Evolutionary conservation across 2,797 vertebrate genomes (phyloP), one percentile per base, ranked within the genome.

Genomic region (Pangasius krempfi): DNA sequence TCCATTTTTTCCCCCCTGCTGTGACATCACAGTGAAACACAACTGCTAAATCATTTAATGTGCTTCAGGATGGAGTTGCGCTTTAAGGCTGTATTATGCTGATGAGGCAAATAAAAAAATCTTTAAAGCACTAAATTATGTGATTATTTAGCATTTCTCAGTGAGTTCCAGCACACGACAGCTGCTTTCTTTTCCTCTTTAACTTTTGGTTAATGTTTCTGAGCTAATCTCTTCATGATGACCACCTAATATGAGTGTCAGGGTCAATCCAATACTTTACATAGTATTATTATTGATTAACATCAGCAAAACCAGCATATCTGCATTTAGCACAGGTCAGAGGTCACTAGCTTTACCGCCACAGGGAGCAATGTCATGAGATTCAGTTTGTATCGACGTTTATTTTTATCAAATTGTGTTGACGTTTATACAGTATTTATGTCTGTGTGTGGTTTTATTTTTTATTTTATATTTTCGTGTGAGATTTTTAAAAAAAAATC

Each of bases 311-410:
- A 50, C 18, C n/a, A 20, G 54, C 20, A 70, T 37, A 27, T 72
- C 13, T 86, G 14, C 6, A 1, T 52, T 87, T 37, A 27, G 52
- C 9, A 54, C 54, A 82, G 75, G 16, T 64, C 44, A 66, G 27
- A 62, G 88, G 70, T 88, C 64, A 84, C 50, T 81, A 84, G 80
- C 56, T 89, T 85, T 81, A 81, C 54, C 0, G 52, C 47, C 54
- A 50, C 68, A 52, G 88, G 89, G 44, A 78, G 86, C 60, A n/a
- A 40, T 88, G 47, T 80, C 27, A 16, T 64, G 54, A 70, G 82
- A 75, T 88, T 88, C 66, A 13, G 2, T 73, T 27, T 52, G 50
- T 70, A 18, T 64, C 30, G 30, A 85, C 82, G 79, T 81, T 85
- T 90, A 82, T 88, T 90, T 89, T 1, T 60, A 62, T 40, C 5